Base-by-base conservation (phyloP, 2,113 vertebrate genomes). In the Bubo scandiacus region DNA sequence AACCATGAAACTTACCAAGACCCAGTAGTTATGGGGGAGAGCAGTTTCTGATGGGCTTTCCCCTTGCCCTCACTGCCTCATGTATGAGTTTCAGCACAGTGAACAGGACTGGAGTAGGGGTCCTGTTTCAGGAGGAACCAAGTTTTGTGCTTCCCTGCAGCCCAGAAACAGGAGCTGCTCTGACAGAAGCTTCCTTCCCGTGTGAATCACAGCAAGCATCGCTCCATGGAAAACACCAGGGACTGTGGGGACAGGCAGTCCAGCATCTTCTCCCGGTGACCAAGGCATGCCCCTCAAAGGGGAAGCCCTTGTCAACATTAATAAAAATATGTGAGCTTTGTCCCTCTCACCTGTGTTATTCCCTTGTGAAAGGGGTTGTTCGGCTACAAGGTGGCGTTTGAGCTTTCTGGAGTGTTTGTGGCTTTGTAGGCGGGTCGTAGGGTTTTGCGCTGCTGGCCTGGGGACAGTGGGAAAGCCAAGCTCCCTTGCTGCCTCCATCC, bases 301-400 rank as follows among this genome's bases (percentile, higher is more conserved):
- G 30, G 30, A 32, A n/a, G 36, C 6, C 52, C n/a, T 32, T 71
- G 32, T 63, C 42, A 29, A 29, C 0, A 0, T 71, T 30, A 58
- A 27, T 29, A 30, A 9, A 32, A 67, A 6, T 2, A 2, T 22
- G 42, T 45, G 57, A 79, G 26, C 79, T 51, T 80, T 83, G 52
- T 58, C 66, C 34, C 32, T 27, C 58, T 70, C 1, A 1, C 42
- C 27, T 2, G 1, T 54, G 43, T 52, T 52, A 73, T 58, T 59
- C n/a, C 17, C n/a, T 51, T 1, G 2, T 8, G 18, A 75, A 85
- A 57, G 58, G 52, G 9, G 2, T 15, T 1, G 1, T 68, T 72
- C 0, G 3, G 40, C 22, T 77, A 4, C 29, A 16, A 29, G 47
- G 74, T 0, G 1, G 1, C 0, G 0, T n/a, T 55, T 7, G 59